These are phyloP conservation scores for Mustelus asterias DNA, from an alignment of 2,113 vertebrate species.

Conservation along the genomic window DNA sequence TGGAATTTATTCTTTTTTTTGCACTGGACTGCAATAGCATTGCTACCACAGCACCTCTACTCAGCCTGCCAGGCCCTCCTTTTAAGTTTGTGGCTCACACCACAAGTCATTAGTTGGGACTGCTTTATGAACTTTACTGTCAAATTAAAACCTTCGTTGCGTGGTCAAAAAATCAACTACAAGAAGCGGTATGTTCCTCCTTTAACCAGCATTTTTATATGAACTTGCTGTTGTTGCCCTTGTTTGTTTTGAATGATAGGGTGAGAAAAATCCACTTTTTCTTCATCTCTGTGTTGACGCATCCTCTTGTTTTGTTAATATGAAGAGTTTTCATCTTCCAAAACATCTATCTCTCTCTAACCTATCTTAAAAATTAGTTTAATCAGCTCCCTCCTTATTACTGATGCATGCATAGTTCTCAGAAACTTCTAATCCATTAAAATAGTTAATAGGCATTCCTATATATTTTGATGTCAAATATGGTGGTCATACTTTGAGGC, in stretches of 20 bases:
- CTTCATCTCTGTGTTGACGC: neutral
- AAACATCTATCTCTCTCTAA: neutral
- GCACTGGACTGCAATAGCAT: slow-evolving; percentile 71
- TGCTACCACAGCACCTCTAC: slow-evolving; percentile 57
- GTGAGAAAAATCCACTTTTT: slow-evolving; percentile 24
- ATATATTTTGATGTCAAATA: neutral
- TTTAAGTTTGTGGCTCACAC: slow-evolving; percentile 79
- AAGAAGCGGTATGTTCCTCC: slow-evolving; percentile 91
- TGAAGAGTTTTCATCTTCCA: neutral
- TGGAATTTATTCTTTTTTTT: slow-evolving; percentile 68
- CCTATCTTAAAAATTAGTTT: neutral
- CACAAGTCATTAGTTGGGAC: slow-evolving; percentile 88
- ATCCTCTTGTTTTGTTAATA: neutral
- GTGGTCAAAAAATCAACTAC: slow-evolving; percentile 77
- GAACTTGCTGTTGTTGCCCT: slow-evolving; percentile 65
- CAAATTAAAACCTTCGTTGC: slow-evolving; percentile 86
- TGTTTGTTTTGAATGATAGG: slow-evolving; percentile 38
- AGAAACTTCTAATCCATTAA: neutral
- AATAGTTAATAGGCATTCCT: neutral
- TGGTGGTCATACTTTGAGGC: neutral
- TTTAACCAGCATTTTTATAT: slow-evolving; percentile 78
- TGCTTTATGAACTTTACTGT: slow-evolving; percentile 87
- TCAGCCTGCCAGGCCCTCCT: slow-evolving; percentile 78
- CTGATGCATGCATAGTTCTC: neutral
- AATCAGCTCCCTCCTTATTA: neutral